Evolutionary conservation across 2,888 invertebrate species (phyloP).

Genomic region (Chrysodeixis includens): DNA sequence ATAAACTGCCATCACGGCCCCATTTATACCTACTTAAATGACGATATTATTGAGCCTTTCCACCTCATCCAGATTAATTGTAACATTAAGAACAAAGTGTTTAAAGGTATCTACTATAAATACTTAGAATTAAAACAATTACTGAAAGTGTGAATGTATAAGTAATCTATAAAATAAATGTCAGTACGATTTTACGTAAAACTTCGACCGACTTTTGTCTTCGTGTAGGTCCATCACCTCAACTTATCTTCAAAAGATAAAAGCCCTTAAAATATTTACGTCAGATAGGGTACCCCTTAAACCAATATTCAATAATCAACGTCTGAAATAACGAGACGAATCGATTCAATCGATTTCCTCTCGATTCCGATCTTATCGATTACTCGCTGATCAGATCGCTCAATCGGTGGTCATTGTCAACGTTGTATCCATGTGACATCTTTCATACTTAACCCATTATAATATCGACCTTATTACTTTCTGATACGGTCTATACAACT

Average conservation of each 20-base stretch:
- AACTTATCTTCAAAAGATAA: constrained; percentile 36
- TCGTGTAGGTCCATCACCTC: constrained; percentile 6
- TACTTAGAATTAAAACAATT: too few species aligned
- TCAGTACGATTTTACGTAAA: not conserved
- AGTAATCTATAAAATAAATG: not conserved
- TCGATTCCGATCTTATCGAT: constrained; percentile 75
- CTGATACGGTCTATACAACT: constrained; percentile 29
- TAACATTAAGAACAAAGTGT: too few species aligned
- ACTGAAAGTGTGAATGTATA: too few species aligned
- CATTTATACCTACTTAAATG: too few species aligned
- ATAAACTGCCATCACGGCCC: too few species aligned
- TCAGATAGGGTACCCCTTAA: constrained; percentile 42
- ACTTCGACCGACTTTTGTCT: constrained; percentile 1
- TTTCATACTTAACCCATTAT: constrained; percentile 54
- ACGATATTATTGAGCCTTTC: too few species aligned
- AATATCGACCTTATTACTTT: constrained; percentile 57
- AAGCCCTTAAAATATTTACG: constrained; percentile 21
- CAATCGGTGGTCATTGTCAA: constrained; percentile 80
- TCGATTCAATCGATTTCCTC: constrained; percentile 70
- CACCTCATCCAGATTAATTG: too few species aligned
- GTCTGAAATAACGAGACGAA: constrained; percentile 75
- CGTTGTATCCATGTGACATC: constrained; percentile 70
- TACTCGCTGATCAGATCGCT: constrained; percentile 74
- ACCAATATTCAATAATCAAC: constrained; percentile 65
- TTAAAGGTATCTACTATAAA: too few species aligned